A percentile compares a stretch with the other conserved stretches of the same genome.
Conservation (phyloP, 2,113 vertebrate species). For the Pelobates fuscus region DNA sequence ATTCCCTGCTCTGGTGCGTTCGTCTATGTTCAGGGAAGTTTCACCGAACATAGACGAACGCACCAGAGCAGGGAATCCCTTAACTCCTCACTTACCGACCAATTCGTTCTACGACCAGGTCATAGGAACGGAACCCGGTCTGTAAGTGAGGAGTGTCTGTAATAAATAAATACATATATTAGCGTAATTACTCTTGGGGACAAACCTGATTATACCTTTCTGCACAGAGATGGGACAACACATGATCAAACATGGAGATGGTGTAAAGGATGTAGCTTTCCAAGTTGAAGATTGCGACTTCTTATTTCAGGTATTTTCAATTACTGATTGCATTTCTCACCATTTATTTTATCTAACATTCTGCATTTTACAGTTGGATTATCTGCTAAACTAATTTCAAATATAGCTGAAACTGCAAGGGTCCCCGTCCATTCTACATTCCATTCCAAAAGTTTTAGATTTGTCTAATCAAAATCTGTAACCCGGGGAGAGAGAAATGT, state of each 20-base stretch:
- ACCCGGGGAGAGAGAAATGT: constrained; percentile 20
- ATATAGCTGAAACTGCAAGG: background rate
- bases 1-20: too few relatives aligned
- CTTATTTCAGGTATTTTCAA: constrained; percentile 69
- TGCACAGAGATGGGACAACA: constrained; percentile 70
- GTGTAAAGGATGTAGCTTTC: constrained; percentile 77
- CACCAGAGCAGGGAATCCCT: too few relatives aligned
- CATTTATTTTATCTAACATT: too few relatives aligned
- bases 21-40: too few relatives aligned
- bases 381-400: background rate
- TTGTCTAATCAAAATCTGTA: constrained; percentile 1
- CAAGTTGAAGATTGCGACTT: constrained; percentile 79
- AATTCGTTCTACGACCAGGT: too few relatives aligned
- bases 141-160: too few relatives aligned
- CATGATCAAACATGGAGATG: constrained; percentile 74
- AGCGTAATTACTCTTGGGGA: too few relatives aligned
- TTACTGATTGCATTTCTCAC: too few relatives aligned
- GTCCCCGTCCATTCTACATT: background rate
- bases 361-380: background rate
- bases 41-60: too few relatives aligned
- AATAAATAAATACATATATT: too few relatives aligned
- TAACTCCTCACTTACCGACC: too few relatives aligned
- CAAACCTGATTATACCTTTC: background rate
- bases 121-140: too few relatives aligned
- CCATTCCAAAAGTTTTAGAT: background rate